These are phyloP conservation scores for Drosophila sp. DNA, from an alignment of 1,140 invertebrate genomes.

Conservation along the genomic window DNA sequence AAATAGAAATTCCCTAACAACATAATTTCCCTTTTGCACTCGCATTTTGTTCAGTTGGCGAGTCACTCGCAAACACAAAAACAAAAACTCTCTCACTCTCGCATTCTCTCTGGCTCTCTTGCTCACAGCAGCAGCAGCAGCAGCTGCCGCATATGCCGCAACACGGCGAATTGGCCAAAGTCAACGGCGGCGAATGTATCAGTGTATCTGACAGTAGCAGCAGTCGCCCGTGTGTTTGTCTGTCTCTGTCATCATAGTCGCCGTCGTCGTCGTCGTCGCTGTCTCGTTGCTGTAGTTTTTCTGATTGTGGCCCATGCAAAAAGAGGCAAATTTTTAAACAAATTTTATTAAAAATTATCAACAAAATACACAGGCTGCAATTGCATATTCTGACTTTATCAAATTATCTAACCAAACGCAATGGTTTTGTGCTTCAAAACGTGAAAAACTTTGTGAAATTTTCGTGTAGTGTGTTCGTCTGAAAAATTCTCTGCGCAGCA, in stretches of 20 bases:
- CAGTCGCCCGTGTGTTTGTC: conserved; percentile 55
- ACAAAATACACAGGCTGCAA: conserved; percentile 37
- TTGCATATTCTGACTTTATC: conserved; percentile 15
- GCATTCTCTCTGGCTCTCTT: conserved; percentile 25
- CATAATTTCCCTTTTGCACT: conserved; percentile 55
- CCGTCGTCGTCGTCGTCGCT: conserved; percentile 62
- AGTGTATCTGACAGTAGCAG: conserved; percentile 54
- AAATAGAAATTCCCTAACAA: conserved; percentile 51
- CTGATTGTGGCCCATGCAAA: conserved; percentile 77
- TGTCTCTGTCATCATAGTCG: conserved; percentile 76
- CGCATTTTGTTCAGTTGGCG: conserved; percentile 50
- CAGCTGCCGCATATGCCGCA: conserved; percentile 59
- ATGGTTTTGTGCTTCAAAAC: conserved; percentile 20
- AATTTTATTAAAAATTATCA: conserved; percentile 48
- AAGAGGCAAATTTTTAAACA: conserved; percentile 68
- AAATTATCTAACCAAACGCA: conserved; percentile 12
- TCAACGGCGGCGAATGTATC: conserved; percentile 45
- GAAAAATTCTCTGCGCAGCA: conserved; percentile 73
- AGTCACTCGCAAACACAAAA: conserved; percentile 37
- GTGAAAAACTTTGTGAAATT: conserved; percentile 38
- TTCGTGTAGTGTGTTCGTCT: conserved; percentile 48
- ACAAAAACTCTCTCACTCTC: conserved; percentile 32
- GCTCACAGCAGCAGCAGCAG: conserved; percentile 25
- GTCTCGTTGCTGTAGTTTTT: conserved; percentile 79
- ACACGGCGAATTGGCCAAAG: conserved; percentile 44